Evolutionary conservation across 1,140 invertebrate genomes (phyloP).

Genomic region (Drosophila varians): DNA sequence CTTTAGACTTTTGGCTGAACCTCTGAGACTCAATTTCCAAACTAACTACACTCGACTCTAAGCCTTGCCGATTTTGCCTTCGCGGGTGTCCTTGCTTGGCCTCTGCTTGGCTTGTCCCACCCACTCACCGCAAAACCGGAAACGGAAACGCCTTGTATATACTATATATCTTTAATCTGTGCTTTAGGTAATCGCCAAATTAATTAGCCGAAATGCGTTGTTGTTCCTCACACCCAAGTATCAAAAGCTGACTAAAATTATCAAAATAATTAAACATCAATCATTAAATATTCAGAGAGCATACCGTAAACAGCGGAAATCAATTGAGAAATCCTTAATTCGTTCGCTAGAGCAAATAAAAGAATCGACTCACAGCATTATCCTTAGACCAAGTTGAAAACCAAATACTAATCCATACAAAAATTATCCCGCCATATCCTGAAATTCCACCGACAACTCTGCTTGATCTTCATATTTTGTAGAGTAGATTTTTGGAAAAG

Average conservation of each 20-base stretch:
- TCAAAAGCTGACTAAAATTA: conserved; percentile 71
- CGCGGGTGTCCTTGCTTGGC: conserved; percentile 32
- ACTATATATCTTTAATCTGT: conserved; percentile 22
- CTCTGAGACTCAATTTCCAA: conserved; percentile 42
- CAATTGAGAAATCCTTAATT: conserved; percentile 38
- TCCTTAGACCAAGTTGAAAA: conserved; percentile 24
- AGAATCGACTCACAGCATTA: conserved; percentile 23
- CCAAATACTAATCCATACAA: conserved; percentile 21
- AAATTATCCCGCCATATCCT: conserved; percentile 1
- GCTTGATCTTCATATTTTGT: conserved; percentile 22
- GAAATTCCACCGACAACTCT: conserved; percentile 10
- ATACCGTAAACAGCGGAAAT: conserved; percentile 54
- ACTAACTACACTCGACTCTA: conserved; percentile 24
- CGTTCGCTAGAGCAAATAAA: conserved; percentile 49
- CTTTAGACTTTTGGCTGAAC: conserved; percentile 74
- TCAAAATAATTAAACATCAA: conserved; percentile 37
- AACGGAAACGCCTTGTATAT: conserved; percentile 25
- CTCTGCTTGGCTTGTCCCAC: conserved; percentile 24
- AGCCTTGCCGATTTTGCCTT: conserved; percentile 1
- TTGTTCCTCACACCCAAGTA: conserved; percentile 69
- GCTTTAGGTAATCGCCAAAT: conserved; percentile 31
- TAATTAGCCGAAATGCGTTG: conserved; percentile 27
- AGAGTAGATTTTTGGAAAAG: conserved; percentile 17
- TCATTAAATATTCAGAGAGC: conserved; percentile 53
- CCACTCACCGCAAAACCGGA: conserved; percentile 1